Percentiles rank a stretch among this genome's conserved stretches.
Conservation (phyloP, 1,140 invertebrate species). For the Bicyclus anynana region DNA sequence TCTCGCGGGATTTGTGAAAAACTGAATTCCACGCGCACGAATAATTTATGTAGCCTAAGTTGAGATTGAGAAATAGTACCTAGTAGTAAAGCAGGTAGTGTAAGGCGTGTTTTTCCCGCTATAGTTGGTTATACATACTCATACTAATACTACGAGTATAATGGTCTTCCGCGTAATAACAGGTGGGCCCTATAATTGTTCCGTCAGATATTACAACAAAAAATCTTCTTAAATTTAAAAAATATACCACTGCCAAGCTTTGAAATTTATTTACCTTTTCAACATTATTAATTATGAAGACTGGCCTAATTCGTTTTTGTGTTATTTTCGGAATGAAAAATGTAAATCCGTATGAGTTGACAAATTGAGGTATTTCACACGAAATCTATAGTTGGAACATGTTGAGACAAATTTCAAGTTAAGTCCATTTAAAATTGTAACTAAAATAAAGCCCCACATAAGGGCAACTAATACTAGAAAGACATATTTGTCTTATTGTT, state of each 20-base stretch:
- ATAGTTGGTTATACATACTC: no score
- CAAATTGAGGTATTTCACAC: slow-evolving; percentile 37
- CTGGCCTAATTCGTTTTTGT: slow-evolving; percentile 5
- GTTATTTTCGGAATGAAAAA: slow-evolving; percentile 17
- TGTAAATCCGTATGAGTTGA: slow-evolving; percentile 19
- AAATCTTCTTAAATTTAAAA: no score
- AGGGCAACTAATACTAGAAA: neutral
- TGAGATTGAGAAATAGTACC: no score
- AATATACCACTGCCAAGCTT: neutral
- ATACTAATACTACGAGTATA: no score
- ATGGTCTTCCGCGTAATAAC: no score
- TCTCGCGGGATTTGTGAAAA: no score
- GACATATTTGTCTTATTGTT: neutral
- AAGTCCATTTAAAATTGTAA: slow-evolving; percentile 36
- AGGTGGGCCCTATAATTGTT: no score
- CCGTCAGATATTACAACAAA: no score
- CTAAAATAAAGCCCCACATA: slow-evolving; percentile 34
- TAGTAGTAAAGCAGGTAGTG: no score
- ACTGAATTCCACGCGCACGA: no score
- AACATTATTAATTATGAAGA: slow-evolving; percentile 1
- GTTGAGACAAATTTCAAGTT: slow-evolving; percentile 36
- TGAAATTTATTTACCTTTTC: slow-evolving; percentile 1
- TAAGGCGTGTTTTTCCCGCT: no score
- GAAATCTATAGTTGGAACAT: slow-evolving; percentile 33
- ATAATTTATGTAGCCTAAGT: no score